These are phyloP conservation scores for Drosophila mimica DNA, from an alignment of 2,888 invertebrate species.

Conservation along the genomic window DNA sequence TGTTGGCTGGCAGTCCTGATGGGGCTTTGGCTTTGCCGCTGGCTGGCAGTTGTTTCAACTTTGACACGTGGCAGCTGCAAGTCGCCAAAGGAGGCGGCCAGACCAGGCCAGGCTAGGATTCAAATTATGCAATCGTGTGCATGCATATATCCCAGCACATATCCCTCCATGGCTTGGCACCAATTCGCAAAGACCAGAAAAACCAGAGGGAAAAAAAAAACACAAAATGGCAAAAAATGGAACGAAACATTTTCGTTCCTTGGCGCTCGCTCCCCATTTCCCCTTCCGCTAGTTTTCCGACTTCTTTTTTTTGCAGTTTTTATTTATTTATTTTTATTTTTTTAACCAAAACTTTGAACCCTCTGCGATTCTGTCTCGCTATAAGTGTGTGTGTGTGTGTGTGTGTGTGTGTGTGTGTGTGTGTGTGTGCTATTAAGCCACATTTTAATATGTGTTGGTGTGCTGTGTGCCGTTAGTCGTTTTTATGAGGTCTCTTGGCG, in stretches of 20 bases:
- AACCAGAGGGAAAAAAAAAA: constrained; percentile 10
- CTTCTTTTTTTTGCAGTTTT: not conserved
- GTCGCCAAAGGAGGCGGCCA: constrained; percentile 15
- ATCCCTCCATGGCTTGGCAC: constrained; percentile 61
- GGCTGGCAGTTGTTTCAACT: constrained; percentile 19
- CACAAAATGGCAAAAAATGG: constrained; percentile 39
- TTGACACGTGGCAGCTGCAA: constrained; percentile 56
- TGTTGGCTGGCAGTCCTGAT: constrained; percentile 10
- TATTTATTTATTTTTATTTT: constrained; percentile 24
- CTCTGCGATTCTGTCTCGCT: constrained; percentile 47
- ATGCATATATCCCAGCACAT: constrained; percentile 36
- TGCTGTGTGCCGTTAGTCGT: constrained; percentile 69
- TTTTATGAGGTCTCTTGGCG: constrained; percentile 81
- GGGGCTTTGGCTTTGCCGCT: not conserved
- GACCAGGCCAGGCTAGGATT: constrained; percentile 24
- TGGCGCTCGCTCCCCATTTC: constrained; percentile 17
- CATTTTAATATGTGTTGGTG: constrained; percentile 72
- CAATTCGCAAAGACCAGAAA: constrained; percentile 48
- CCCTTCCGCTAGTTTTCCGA: constrained; percentile 5
- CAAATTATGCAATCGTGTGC: constrained; percentile 73
- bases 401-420: constrained; percentile 20
- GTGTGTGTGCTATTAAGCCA: constrained; percentile 68
- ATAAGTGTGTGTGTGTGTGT: constrained; percentile 4
- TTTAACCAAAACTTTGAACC: constrained; percentile 70
- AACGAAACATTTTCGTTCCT: constrained; percentile 66